Percentiles rank a stretch among this genome's conserved stretches.
Conservation (phyloP, 2,888 invertebrate genomes). For the Perdita meconis region DNA sequence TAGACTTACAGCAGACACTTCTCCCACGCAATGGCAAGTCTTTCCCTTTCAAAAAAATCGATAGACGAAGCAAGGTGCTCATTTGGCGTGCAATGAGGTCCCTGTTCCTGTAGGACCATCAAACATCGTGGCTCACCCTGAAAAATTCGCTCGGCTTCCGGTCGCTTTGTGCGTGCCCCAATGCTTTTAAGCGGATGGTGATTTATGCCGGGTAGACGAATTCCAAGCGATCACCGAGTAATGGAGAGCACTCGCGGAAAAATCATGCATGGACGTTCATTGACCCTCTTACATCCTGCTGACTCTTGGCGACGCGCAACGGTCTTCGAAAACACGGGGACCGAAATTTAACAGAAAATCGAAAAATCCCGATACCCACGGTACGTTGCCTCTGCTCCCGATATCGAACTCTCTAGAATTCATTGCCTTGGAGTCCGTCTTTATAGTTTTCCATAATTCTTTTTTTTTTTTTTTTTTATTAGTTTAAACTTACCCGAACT, state of each 20-base stretch:
- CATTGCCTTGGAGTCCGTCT: not conserved
- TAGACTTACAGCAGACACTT: too few relatives aligned
- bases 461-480: too few relatives aligned
- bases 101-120: not conserved
- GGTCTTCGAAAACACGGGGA: conserved; percentile 29
- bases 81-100: not conserved
- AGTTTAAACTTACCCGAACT: too few relatives aligned
- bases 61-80: not conserved
- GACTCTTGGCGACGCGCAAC: conserved; percentile 29
- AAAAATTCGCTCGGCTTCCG: conserved; percentile 44
- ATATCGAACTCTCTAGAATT: not conserved
- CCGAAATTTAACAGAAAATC: conserved; percentile 38
- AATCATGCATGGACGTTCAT: conserved; percentile 66
- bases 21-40: too few relatives aligned
- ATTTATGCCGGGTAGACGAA: conserved; percentile 68
- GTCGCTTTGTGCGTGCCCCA: conserved; percentile 32
- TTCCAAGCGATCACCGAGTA: conserved; percentile 52
- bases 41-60: too few relatives aligned
- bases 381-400: conserved; percentile 11
- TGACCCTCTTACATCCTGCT: conserved; percentile 53
- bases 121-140: not conserved
- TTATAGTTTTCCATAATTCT: too few relatives aligned
- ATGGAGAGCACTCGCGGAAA: conserved; percentile 61
- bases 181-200: conserved; percentile 53
- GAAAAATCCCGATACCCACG: conserved; percentile 23